Evolutionary conservation across 2,113 vertebrate genomes (phyloP), one percentile per base, ranked within the genome.

Genomic region (Octodon degus): DNA sequence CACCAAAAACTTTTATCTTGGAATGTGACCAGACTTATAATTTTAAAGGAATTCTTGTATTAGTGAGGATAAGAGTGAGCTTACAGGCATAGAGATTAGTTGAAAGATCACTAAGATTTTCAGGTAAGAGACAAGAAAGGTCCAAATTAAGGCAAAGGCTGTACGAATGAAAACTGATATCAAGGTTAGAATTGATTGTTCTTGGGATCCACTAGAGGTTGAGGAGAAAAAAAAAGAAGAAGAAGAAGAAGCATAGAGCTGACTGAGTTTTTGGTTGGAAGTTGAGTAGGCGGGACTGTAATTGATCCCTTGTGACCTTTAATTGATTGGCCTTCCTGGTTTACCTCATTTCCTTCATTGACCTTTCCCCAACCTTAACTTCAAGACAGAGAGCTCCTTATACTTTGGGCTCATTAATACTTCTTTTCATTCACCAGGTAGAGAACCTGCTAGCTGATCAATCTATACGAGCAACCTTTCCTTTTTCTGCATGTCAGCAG

Each of bases 401-500:
- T 93, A 87, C 60, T 81, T 80, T 94, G 87, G 81, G 62, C 84
- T 96, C 92, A 95, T 97, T 96, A 96, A 90, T 83, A 96, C 85
- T 34, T 96, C 50, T 97, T 96, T 85, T 90, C 92, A 95, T 96
- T 96, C 90, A 97, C 81, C 79, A 86, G 70, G 43, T 96, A 82
- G 89, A 95, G 58, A 95, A 90, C 32, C 68, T 90, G n/a, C 89
- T 92, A 92, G 90, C 90, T 96, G 93, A 96, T 95, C 93, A 92
- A 92, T 95, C 81, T 83, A 19, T 50, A 53, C 24, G 47, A 93
- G 81, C 81, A 91, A 95, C 89, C 84, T 96, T 94, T 94, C 32
- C 43, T 95, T 97, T 97, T 93, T 86, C 81, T 92, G 40, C 90
- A 81, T 94, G 90, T 97, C 87, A 97, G 97, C 85, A 86, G 79